These are phyloP conservation scores for Hartigia nigra DNA, from an alignment of 2,888 invertebrate genomes.

Conservation along the genomic window DNA sequence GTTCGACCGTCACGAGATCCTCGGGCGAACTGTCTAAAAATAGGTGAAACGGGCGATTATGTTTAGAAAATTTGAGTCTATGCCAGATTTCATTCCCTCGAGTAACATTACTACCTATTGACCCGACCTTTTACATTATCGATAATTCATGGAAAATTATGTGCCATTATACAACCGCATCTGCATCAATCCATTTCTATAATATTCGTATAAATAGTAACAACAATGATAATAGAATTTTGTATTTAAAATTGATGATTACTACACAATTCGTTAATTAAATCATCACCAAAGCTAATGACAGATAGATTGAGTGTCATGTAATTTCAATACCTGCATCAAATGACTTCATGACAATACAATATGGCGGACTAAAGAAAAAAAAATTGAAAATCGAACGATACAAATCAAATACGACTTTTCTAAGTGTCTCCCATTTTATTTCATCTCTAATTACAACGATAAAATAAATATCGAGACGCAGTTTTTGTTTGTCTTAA, in stretches of 20 bases:
- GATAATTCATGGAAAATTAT: not conserved
- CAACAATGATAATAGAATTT: too few species aligned
- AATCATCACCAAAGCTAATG: not conserved
- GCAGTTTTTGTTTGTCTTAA: not conserved
- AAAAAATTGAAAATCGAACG: not conserved
- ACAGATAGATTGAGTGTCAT: too few species aligned
- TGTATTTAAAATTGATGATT: too few species aligned
- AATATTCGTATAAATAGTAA: too few species aligned
- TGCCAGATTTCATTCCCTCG: not conserved
- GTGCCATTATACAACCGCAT: not conserved
- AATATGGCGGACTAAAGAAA: not conserved
- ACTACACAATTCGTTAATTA: not conserved
- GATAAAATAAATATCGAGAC: not conserved
- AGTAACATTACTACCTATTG: not conserved
- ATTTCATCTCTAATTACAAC: not conserved
- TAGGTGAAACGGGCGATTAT: not conserved
- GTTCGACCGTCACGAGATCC: not conserved
- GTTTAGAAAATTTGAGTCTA: not conserved
- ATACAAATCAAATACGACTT: not conserved
- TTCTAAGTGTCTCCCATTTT: not conserved
- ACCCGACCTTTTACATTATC: not conserved
- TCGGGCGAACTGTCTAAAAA: not conserved
- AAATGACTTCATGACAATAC: not conserved
- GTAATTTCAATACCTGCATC: not conserved
- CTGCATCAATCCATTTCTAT: not conserved